A percentile compares a stretch with the other conserved stretches of the same genome.
These are phyloP conservation scores for Oreochromis aureus DNA, from an alignment of 2,113 vertebrate genomes.

Conservation along the genomic window DNA sequence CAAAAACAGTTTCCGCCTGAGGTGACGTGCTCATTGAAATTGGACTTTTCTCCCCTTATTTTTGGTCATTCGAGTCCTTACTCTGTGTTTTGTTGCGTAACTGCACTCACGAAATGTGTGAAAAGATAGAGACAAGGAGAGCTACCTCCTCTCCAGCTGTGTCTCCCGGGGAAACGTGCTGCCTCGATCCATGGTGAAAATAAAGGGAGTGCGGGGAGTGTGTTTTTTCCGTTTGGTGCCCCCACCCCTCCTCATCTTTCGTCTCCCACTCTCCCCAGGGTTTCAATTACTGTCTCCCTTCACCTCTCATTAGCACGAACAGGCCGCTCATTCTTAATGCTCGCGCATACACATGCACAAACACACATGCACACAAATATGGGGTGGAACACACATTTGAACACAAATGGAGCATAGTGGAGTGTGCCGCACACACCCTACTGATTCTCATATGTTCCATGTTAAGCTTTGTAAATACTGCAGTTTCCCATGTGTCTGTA, in stretches of 20 bases:
- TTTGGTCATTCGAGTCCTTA: conserved; percentile 1
- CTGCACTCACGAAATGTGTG: conserved; percentile 9
- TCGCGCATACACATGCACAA: not conserved
- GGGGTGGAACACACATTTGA: not conserved
- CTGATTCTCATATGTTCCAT: conserved; percentile 42
- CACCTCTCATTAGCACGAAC: conserved; percentile 74
- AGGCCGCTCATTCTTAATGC: conserved; percentile 63
- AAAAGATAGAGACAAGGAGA: not conserved
- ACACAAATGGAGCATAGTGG: not conserved
- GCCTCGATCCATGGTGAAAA: conserved; percentile 36
- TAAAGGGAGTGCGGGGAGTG: conserved; percentile 38
- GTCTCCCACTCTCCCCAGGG: conserved; percentile 57
- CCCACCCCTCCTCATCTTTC: conserved; percentile 17
- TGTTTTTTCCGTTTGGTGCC: conserved; percentile 45
- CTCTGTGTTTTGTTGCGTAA: conserved; percentile 18
- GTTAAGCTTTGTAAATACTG: conserved; percentile 48
- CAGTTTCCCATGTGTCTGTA: conserved; percentile 1
- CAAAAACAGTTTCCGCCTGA: not conserved
- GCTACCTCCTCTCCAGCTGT: conserved; percentile 13
- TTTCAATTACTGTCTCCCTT: conserved; percentile 75
- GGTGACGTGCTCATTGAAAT: not conserved
- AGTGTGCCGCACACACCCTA: not conserved
- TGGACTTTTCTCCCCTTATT: conserved; percentile 1
- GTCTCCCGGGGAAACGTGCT: conserved; percentile 42
- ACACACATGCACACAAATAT: not conserved